Percentiles rank a stretch among this genome's conserved stretches.
Evolutionary conservation across 2,113 vertebrate genomes (phyloP).

Genomic region (Anhinga anhinga): DNA sequence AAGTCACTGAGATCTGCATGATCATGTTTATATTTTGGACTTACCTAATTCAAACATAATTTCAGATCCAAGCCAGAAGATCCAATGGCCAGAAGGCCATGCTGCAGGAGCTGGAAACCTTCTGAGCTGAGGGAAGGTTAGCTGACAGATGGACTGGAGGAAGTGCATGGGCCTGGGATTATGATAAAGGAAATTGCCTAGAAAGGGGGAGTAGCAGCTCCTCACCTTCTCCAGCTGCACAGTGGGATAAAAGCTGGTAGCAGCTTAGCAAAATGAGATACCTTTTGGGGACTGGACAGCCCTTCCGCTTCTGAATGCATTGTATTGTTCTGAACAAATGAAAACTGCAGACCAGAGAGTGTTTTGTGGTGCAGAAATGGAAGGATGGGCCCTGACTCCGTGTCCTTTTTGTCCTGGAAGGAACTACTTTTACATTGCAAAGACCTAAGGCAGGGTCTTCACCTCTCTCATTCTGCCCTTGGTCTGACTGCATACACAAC

Average conservation of each 20-base stretch:
- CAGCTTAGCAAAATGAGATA: background rate
- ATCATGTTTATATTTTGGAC: background rate
- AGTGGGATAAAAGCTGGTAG: background rate
- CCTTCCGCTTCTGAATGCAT: background rate
- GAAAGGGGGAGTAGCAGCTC: background rate
- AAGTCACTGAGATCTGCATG: background rate
- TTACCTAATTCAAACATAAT: background rate
- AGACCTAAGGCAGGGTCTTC: background rate
- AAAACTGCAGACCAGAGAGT: background rate
- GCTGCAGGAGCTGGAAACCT: slow-evolving; percentile 37
- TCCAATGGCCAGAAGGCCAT: slow-evolving; percentile 32
- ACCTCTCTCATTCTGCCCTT: background rate
- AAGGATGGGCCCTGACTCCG: background rate
- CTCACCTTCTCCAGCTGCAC: background rate
- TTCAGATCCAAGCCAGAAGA: background rate
- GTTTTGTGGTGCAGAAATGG: background rate
- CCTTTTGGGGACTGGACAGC: background rate
- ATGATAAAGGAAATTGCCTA: slow-evolving; percentile 31
- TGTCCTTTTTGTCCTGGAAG: background rate
- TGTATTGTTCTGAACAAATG: background rate
- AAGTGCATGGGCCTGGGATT: slow-evolving; percentile 26
- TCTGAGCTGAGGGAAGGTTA: slow-evolving; percentile 17
- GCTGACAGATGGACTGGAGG: slow-evolving; percentile 53
- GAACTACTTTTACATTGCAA: background rate
- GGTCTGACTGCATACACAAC: background rate